Conservation (phyloP, 2,113 vertebrate species). For the Camelus dromedarius region DNA sequence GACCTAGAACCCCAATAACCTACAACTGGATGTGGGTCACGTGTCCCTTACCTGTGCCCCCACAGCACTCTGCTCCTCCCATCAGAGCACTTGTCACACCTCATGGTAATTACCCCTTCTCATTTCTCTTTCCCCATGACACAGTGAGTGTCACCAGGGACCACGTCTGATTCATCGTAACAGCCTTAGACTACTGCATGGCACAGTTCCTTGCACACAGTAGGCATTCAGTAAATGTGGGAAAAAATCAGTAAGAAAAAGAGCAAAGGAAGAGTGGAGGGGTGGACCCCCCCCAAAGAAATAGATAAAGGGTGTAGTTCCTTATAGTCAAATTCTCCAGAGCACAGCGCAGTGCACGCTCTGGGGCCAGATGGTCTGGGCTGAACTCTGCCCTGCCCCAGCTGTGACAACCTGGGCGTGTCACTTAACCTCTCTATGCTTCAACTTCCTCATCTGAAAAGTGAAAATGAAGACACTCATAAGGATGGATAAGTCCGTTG, state of each 20-base stretch:
- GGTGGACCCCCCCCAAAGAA: neutral
- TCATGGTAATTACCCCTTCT: too few species aligned
- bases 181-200: neutral
- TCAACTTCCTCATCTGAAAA: neutral
- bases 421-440: neutral
- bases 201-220: neutral
- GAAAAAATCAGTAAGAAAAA: neutral
- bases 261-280: neutral
- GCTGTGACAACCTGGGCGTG: neutral
- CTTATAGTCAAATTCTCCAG: neutral
- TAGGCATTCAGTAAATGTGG: neutral
- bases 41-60: neutral
- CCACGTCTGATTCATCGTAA: neutral
- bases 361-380: neutral
- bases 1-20: neutral
- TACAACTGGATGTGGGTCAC: neutral
- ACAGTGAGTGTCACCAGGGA: accelerated
- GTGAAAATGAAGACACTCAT: neutral
- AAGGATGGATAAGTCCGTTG: neutral
- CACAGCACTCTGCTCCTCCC: neutral
- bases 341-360: neutral
- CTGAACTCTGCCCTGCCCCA: neutral
- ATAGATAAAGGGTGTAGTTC: neutral
- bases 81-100: neutral
- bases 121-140: neutral